Percentiles rank a stretch among this genome's conserved stretches.
Conservation (phyloP, 2,113 vertebrate species). For the Eleginops maclovinus region DNA sequence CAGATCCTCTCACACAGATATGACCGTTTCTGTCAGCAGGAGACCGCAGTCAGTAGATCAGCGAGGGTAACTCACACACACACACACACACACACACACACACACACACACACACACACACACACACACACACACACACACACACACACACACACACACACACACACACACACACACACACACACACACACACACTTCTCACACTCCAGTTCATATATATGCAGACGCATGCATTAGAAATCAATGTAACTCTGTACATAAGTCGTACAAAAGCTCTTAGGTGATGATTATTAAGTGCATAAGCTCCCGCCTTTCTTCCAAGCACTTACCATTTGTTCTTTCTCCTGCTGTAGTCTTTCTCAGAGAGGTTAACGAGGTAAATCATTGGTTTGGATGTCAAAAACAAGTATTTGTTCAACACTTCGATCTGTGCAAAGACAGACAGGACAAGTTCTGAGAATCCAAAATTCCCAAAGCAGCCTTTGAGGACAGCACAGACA, state of each 20-base stretch:
- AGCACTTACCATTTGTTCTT: slow-evolving; percentile 98
- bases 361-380: slow-evolving; percentile 97
- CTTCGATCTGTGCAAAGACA: slow-evolving; percentile 90
- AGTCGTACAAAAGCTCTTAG: slow-evolving; percentile 46
- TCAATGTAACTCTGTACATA: slow-evolving; percentile 12
- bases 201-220: slow-evolving; percentile 30
- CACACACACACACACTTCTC: slow-evolving; percentile 30
- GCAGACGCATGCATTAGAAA: slow-evolving; percentile 22
- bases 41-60: slow-evolving; percentile 54
- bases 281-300: slow-evolving; percentile 50
- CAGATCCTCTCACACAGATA: slow-evolving; percentile 67
- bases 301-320: slow-evolving; percentile 19
- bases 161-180: too few relatives aligned
- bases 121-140: too few relatives aligned
- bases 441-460: slow-evolving; percentile 55
- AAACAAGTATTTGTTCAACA: slow-evolving; percentile 97
- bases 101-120: too few relatives aligned
- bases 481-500: slow-evolving; percentile 68
- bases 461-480: slow-evolving; percentile 62
- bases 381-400: slow-evolving; percentile 98
- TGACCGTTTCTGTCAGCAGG: slow-evolving; percentile 65
- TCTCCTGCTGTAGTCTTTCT: slow-evolving; percentile 95
- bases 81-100: too few relatives aligned
- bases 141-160: too few relatives aligned
- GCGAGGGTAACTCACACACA: slow-evolving; percentile 5